Conservation (phyloP, 2,797 vertebrate genomes). For the Neosilurus hyrtlii region DNA sequence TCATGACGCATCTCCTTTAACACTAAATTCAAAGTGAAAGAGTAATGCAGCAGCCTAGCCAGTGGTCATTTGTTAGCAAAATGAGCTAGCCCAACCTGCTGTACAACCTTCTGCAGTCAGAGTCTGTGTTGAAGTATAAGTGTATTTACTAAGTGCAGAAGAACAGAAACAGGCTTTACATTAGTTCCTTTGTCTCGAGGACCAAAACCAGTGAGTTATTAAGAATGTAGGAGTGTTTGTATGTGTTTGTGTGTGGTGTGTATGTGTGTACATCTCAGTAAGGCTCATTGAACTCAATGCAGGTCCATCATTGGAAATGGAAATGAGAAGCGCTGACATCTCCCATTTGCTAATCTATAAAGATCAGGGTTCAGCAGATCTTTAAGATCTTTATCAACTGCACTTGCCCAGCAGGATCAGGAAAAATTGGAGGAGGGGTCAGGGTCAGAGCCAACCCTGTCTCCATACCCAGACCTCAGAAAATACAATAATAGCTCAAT, state of each 20-base stretch:
- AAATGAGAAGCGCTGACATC: conserved; percentile 58
- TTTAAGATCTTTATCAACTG: conserved; percentile 61
- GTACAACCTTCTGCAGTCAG: not conserved
- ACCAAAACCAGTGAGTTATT: not conserved
- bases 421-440: conserved; percentile 27
- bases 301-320: conserved; percentile 57
- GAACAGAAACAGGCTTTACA: not conserved
- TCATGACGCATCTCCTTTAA: too few relatives aligned
- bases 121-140: not conserved
- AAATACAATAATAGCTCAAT: conserved; percentile 61
- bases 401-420: conserved; percentile 44
- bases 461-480: conserved; percentile 50
- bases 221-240: not conserved
- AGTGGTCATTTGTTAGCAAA: not conserved
- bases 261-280: conserved; percentile 28
- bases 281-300: conserved; percentile 54
- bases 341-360: conserved; percentile 59
- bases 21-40: not conserved
- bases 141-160: not conserved
- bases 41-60: not conserved
- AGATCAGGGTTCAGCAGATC: conserved; percentile 59
- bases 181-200: not conserved
- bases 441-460: conserved; percentile 41
- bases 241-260: conserved; percentile 28
- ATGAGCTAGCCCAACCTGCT: not conserved